Percentiles rank a stretch among this genome's conserved stretches.
These are phyloP conservation scores for Chrysocyon brachyurus DNA, from an alignment of 2,797 vertebrate genomes.

Conservation along the genomic window DNA sequence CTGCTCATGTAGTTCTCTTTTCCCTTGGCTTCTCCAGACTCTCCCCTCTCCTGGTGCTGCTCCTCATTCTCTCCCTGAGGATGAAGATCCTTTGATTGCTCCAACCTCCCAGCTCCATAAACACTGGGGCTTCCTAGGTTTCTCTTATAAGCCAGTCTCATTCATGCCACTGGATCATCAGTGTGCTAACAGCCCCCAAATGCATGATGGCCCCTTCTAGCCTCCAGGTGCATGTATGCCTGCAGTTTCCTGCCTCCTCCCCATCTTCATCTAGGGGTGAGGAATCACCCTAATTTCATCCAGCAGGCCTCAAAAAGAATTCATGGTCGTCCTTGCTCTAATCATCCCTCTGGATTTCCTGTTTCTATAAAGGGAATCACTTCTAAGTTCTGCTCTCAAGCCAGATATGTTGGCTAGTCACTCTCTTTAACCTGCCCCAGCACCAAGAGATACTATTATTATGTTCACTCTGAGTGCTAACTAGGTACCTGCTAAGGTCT, in stretches of 20 bases:
- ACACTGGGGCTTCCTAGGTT: neutral
- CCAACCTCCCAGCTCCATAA: neutral
- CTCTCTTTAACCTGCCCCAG: neutral
- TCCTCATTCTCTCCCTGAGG: neutral
- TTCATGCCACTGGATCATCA: fast-evolving
- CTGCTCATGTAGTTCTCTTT: neutral
- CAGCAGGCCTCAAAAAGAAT: neutral
- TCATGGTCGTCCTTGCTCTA: neutral
- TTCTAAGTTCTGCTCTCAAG: neutral
- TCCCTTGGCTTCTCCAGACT: neutral
- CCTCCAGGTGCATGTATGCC: neutral
- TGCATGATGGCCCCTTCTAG: neutral
- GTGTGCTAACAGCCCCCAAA: neutral
- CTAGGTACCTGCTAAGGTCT: neutral
- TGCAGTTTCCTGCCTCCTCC: neutral
- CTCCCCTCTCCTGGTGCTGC: neutral
- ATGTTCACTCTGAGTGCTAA: neutral
- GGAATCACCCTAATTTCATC: neutral
- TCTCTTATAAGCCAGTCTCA: neutral
- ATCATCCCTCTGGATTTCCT: neutral
- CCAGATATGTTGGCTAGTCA: neutral
- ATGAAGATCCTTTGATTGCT: neutral
- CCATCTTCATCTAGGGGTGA: neutral
- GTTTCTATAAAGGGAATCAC: neutral
- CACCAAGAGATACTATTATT: neutral